Conservation (phyloP, 2,797 vertebrate species). For the Tiaroga cobitis region DNA sequence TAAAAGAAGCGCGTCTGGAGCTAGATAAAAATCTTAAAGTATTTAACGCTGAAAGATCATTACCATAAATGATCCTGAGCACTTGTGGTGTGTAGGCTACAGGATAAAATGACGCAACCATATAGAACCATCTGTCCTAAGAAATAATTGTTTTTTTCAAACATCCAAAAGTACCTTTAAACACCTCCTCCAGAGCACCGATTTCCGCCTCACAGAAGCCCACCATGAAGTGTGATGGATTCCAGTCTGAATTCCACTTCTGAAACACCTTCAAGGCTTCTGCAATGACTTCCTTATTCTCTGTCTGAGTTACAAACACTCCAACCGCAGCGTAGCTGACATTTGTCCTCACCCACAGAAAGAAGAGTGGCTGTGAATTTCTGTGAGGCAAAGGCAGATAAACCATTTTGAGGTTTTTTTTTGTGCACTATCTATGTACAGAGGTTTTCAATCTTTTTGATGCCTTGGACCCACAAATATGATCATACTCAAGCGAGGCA, state of each 20-base stretch:
- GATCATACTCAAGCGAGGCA: background rate
- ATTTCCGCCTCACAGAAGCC: conserved; percentile 22
- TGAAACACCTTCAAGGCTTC: conserved; percentile 45
- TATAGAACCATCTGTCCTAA: too few relatives aligned
- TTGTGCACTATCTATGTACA: background rate
- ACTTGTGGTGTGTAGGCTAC: too few relatives aligned
- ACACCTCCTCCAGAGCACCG: background rate
- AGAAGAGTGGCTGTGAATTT: background rate
- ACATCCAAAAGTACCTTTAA: background rate
- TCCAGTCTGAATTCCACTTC: conserved; percentile 42
- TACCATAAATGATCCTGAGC: too few relatives aligned
- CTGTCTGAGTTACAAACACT: conserved; percentile 24
- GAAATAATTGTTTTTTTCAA: background rate
- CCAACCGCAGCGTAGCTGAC: conserved; percentile 18
- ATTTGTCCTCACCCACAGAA: conserved; percentile 26
- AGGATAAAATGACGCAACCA: too few relatives aligned
- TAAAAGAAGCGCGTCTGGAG: too few relatives aligned
- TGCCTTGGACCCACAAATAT: background rate
- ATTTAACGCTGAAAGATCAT: too few relatives aligned
- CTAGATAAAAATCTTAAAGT: too few relatives aligned
- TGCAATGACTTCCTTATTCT: conserved; percentile 31
- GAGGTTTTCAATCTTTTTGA: background rate
- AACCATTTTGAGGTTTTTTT: background rate
- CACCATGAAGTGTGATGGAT: conserved; percentile 23
- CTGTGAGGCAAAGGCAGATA: background rate